Evolutionary conservation across 2,113 vertebrate genomes (phyloP).

Genomic region (Bos javanicus): DNA sequence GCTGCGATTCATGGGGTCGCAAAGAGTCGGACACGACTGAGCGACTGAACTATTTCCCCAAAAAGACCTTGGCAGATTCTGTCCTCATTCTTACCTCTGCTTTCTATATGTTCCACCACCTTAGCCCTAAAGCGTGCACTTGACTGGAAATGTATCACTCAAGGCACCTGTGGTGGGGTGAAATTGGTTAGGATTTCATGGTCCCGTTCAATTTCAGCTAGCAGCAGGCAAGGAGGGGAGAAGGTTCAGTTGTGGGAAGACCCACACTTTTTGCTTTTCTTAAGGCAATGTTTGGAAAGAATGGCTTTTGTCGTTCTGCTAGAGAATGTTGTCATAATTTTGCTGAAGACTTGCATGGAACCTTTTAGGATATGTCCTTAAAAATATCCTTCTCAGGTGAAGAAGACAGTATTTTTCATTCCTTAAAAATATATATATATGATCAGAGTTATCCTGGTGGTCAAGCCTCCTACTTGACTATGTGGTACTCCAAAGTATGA

Average conservation of each 20-base stretch:
- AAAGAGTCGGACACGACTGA: too few relatives aligned
- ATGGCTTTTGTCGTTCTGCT: background rate
- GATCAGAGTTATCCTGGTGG: background rate
- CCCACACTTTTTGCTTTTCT: background rate
- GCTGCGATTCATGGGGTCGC: too few relatives aligned
- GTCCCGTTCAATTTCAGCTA: slow-evolving; percentile 61
- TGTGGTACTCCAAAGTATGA: background rate
- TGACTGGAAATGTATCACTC: slow-evolving; percentile 66
- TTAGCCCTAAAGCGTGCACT: slow-evolving; percentile 47
- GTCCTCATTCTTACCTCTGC: background rate
- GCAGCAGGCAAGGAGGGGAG: slow-evolving; percentile 52
- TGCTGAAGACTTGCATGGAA: background rate
- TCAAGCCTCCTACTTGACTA: background rate
- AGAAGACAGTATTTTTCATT: background rate
- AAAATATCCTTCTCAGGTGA: background rate
- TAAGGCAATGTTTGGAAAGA: background rate
- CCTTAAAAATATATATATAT: background rate
- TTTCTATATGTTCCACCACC: slow-evolving; percentile 25
- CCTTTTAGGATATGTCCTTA: background rate
- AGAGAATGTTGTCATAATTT: background rate
- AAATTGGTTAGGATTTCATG: slow-evolving; percentile 67
- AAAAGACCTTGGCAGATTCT: slow-evolving; percentile 35
- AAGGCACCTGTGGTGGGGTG: slow-evolving; percentile 49
- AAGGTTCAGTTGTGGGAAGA: background rate
- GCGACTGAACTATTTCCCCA: too few relatives aligned